Base-by-base conservation (phyloP, 2,797 vertebrate species). In the Rhinoraja longicauda region DNA sequence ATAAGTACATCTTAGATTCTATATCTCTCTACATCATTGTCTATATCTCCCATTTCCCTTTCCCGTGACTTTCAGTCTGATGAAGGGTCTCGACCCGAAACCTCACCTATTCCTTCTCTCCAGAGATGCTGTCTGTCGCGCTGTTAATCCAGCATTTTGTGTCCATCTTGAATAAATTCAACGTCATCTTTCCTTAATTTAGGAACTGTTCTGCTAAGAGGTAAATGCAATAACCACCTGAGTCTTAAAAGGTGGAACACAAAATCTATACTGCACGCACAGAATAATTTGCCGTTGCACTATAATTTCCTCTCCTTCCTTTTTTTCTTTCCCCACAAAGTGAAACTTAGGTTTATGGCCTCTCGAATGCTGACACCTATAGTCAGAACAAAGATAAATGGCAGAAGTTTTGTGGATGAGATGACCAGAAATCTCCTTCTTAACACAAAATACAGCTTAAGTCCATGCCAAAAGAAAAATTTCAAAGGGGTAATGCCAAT, bases 341-440 rank as follows among this genome's bases (percentile, higher is more conserved):
- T 21, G 57, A 64, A 86, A 62, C 64, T 21, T 3, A 21, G 24
- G 53, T 92, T 92, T 72, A 73, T 73, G 57, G 90, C 72, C 39
- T 57, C 64, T 75, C 53, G n/a, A 84, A n/a, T 62, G 19, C 53
- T 57, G 12, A 12, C 15, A 1, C 7, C n/a, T 67, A 67, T 26
- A n/a, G 39, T 72, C 90, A 92, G 70, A 72, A 92, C 59, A 92
- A 73, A 73, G 90, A 13, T n/a, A 39, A 57, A n/a, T 53, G 15
- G 39, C 10, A 13, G 70, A 75, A 17, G 36, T 73, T 73, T 53
- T 70, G 39, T 29, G 24, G 6, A 70, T 36, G 39, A 29, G 32
- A 92, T 53, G 26, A 92, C 24, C 39, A 75, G 67, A 26, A 26
- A 26, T 92, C 70, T 53, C 70, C 90, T 29, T 73, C 67, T 67